Evolutionary conservation across 1,140 invertebrate species (phyloP), one percentile per base, ranked within the genome.

Genomic region (Latrodectus geometricus): DNA sequence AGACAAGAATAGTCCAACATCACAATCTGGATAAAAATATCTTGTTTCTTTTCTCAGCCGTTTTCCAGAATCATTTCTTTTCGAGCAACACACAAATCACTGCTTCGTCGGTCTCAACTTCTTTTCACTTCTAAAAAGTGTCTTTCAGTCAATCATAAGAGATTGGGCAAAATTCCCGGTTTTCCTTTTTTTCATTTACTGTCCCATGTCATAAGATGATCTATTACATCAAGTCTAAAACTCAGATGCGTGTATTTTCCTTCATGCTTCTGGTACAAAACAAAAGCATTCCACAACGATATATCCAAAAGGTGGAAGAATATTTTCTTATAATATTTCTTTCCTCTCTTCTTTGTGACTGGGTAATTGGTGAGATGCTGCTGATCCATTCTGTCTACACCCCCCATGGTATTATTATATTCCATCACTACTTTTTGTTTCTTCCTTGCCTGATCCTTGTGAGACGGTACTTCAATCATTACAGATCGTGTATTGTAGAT

Each of bases 21-120:
- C 66, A 76, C 72, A 85, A 66, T 85, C 21, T 4, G n/a, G 56
- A 70, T 20, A 85, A 78, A 76, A 85, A 85, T 76, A 85, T 74
- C 72, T 74, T 9, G 54, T 74, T 75, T 66, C 72, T 75, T 85
- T 85, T 48, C 54, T 65, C 4, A 76, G 8, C 23, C 52, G n/a
- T 85, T 85, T 85, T 61, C 82, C n/a, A 23, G 8, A n/a, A 52
- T 54, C 35, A 21, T 50, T 73, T 17, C 21, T 11, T 74, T 69
- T 76, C 35, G 12, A 66, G 54, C 69, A 74, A 61, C 70, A 84
- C 70, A 84, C 49, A 84, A 35, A 84, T 1, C 35, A 35, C 35
- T 35, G 35, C 35, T 5, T 35, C 35, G 5, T 35, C 35, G 49
- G 75, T 78, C n/a, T 69, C 68, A 65, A 14, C 65, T 78, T 86